These are phyloP conservation scores for Furcifer pardalis DNA, from an alignment of 2,797 vertebrate genomes.

Conservation along the genomic window DNA sequence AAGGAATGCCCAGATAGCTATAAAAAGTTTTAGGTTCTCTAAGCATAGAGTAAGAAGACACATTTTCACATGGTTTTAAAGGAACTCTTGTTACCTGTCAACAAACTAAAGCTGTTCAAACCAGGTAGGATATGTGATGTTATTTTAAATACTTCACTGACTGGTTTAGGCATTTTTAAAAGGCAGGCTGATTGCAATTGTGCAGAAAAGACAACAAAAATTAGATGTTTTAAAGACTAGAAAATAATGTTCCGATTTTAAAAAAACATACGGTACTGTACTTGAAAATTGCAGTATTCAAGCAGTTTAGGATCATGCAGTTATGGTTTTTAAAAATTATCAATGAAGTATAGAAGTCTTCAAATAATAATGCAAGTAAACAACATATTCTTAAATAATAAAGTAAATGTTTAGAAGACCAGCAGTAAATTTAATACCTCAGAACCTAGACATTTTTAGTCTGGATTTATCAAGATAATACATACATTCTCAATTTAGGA, in stretches of 20 bases:
- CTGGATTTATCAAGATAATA: background rate
- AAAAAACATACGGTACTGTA: no score
- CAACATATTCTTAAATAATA: background rate
- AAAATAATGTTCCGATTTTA: background rate
- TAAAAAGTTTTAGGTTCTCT: constrained; percentile 27
- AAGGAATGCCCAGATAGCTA: constrained; percentile 35
- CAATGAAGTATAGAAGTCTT: background rate
- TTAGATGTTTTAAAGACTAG: background rate
- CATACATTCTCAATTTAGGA: background rate
- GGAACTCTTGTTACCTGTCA: background rate
- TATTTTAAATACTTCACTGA: background rate
- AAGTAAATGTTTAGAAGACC: background rate
- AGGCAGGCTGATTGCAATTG: background rate
- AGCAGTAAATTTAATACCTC: no score
- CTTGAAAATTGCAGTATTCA: background rate
- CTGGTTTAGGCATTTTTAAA: background rate
- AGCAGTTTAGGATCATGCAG: background rate
- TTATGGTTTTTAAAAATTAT: background rate
- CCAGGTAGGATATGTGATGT: background rate
- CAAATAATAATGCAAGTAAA: background rate
- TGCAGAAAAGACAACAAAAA: background rate
- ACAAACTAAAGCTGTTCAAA: background rate
- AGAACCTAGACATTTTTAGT: background rate
- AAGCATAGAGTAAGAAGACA: constrained; percentile 6
- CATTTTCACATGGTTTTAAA: constrained; percentile 19